Base-by-base conservation (phyloP, 2,113 vertebrate species). In the Suricata suricatta region DNA sequence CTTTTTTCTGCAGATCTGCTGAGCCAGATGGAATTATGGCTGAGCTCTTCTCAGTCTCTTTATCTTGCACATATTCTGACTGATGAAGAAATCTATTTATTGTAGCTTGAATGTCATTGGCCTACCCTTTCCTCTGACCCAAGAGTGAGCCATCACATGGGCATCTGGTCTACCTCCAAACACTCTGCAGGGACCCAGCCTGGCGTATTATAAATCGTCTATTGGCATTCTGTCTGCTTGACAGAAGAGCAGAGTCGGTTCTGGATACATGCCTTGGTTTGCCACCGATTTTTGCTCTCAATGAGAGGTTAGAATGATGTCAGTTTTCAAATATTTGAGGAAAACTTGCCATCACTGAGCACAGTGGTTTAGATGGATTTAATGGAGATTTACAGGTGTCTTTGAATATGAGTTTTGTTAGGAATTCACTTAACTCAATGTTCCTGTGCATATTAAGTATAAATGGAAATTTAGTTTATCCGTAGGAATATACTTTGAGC, bases 171-270 rank as follows among this genome's bases (percentile, higher is more conserved):
- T 97, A 85, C 80, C 69, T 85, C 88, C 95, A 54, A 96, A 97
- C 89, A 89, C 80, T 97, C 64, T 85, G 90, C 84, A 94, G 86
- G 87, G 84, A 95, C 93, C 91, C 47, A 96, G 74, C 60, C 93
- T 98, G 96, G 93, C 87, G 89, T 86, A 38, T 98, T 94, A 90
- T 47, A 93, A 74, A 89, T 76, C 93, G 98, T 87, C 93, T 94
- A 21, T 82, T 93, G 94, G 96, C 92, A 94, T 87, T 92, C 54
- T 92, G 74, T 86, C 82, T 97, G 7, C 80, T 95, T 83, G 57
- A 83, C n/a, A 95, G 92, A 98, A 52, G 25, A 94, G 83, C 57
- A 96, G 0, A 52, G 86, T 79, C 64, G 74, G 41, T 97, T 97
- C 74, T 92, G 84, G 52, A 87, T 47, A 38, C n/a, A 79, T 76